A percentile compares a stretch with the other conserved stretches of the same genome.
Conservation (phyloP, 2,888 invertebrate species). For the Pollenia amentaria region DNA sequence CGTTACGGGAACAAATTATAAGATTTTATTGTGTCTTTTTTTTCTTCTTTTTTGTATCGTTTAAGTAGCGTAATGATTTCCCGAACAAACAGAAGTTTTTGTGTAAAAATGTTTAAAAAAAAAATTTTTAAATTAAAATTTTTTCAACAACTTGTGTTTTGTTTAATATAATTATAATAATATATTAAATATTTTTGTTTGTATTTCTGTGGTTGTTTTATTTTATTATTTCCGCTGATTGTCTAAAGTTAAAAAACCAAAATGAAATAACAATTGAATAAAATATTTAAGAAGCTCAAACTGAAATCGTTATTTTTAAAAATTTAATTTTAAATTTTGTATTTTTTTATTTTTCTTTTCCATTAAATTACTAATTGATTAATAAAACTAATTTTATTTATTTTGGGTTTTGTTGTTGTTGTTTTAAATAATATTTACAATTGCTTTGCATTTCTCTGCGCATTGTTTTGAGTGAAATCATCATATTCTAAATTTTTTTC, state of each 20-base stretch:
- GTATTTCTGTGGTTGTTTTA: slow-evolving; percentile 44
- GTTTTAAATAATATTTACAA: slow-evolving; percentile 56
- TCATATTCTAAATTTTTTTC: slow-evolving; percentile 8
- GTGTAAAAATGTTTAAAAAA: background rate
- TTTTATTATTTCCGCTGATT: slow-evolving; percentile 73
- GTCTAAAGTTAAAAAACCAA: slow-evolving; percentile 72
- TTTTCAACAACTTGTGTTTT: slow-evolving; percentile 31
- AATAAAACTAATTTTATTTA: slow-evolving; percentile 16
- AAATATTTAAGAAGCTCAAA: slow-evolving; percentile 67
- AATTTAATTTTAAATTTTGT: slow-evolving; percentile 62
- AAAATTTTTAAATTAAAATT: background rate
- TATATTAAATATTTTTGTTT: slow-evolving; percentile 43
- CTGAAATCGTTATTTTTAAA: slow-evolving; percentile 63
- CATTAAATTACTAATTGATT: slow-evolving; percentile 36
- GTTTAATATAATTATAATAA: slow-evolving; percentile 17
- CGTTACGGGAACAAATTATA: too few species aligned
- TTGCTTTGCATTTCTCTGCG: slow-evolving; percentile 63
- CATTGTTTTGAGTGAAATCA: slow-evolving; percentile 48
- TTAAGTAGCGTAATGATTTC: slow-evolving; percentile 48
- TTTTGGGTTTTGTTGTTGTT: background rate
- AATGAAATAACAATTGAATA: slow-evolving; percentile 51
- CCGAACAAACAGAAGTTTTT: slow-evolving; percentile 14
- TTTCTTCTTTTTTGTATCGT: background rate
- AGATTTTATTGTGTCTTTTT: background rate
- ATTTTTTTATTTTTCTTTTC: slow-evolving; percentile 54